A percentile compares a stretch with the other conserved stretches of the same genome.
Conservation (phyloP, 2,888 invertebrate species). For the Dascillus cervinus region DNA sequence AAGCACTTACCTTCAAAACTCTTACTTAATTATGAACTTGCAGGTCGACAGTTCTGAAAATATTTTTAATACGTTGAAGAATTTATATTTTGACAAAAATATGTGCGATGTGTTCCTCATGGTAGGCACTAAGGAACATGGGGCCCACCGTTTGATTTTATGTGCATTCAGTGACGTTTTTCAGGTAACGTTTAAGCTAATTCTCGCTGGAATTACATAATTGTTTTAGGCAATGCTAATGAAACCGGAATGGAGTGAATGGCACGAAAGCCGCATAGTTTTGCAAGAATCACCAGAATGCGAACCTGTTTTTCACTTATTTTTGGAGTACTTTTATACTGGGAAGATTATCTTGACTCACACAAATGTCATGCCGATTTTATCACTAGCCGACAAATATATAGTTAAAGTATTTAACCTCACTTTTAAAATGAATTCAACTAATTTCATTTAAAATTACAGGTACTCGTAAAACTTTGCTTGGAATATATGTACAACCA, state of each 20-base stretch:
- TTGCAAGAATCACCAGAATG: slow-evolving; percentile 82
- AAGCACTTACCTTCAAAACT: background rate
- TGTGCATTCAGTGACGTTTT: slow-evolving; percentile 94
- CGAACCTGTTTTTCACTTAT: slow-evolving; percentile 77
- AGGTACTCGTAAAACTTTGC: slow-evolving; percentile 78
- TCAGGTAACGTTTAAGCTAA: slow-evolving; percentile 59
- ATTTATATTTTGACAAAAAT: slow-evolving; percentile 73
- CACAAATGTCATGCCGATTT: slow-evolving; percentile 75
- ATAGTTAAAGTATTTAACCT: slow-evolving; percentile 64
- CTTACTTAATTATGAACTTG: slow-evolving; percentile 10
- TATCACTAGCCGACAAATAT: slow-evolving; percentile 90
- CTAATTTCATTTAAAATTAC: too few relatives aligned
- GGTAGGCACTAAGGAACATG: slow-evolving; percentile 74
- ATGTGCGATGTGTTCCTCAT: slow-evolving; percentile 85
- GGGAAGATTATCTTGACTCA: slow-evolving; percentile 83
- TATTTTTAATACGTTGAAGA: slow-evolving; percentile 73
- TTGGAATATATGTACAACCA: slow-evolving; percentile 82
- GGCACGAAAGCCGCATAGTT: slow-evolving; percentile 73
- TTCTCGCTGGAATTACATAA: too few relatives aligned
- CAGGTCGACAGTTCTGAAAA: slow-evolving; percentile 82
- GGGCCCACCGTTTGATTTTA: slow-evolving; percentile 83
- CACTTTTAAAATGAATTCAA: background rate
- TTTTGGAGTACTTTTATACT: slow-evolving; percentile 81
- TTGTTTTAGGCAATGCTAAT: slow-evolving; percentile 80
- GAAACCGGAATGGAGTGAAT: slow-evolving; percentile 90